A percentile compares a stretch with the other conserved stretches of the same genome.
Conservation (phyloP, 2,888 invertebrate genomes). For the Drosophila phalerata region DNA sequence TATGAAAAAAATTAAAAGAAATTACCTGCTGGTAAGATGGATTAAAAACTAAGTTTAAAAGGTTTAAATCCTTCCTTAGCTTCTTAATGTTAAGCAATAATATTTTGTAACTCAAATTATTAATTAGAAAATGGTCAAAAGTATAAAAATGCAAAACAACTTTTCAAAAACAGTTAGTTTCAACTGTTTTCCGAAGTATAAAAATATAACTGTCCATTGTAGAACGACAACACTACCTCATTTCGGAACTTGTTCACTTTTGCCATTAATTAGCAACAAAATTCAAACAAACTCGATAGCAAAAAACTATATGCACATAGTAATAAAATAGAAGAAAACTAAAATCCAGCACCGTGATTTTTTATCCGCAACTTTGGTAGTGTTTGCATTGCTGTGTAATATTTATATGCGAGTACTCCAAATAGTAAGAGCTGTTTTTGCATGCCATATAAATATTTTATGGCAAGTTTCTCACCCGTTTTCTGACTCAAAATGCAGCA, state of each 20-base stretch:
- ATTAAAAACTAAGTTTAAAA: too few species aligned
- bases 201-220: background rate
- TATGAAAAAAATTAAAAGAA: slow-evolving; percentile 22
- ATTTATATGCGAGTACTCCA: slow-evolving; percentile 24
- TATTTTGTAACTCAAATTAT: too few species aligned
- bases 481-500: slow-evolving; percentile 48
- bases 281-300: slow-evolving; percentile 71
- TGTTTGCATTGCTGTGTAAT: slow-evolving; percentile 49
- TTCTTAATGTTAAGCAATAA: too few species aligned
- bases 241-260: slow-evolving; percentile 42
- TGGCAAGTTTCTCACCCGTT: slow-evolving; percentile 69
- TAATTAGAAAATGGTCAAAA: too few species aligned
- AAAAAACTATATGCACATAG: slow-evolving; percentile 3
- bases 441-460: slow-evolving; percentile 76
- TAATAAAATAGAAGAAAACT: slow-evolving; percentile 38
- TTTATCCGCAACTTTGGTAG: slow-evolving; percentile 47
- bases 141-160: too few species aligned
- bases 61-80: too few species aligned
- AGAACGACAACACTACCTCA: background rate
- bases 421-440: slow-evolving; percentile 30
- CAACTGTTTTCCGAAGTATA: background rate
- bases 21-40: background rate
- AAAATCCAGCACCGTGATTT: slow-evolving; percentile 67
- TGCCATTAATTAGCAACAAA: slow-evolving; percentile 79
- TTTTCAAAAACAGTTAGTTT: too few species aligned